These are phyloP conservation scores for Pristionchus maxplancki DNA, from an alignment of 2,888 invertebrate genomes.

Conservation along the genomic window DNA sequence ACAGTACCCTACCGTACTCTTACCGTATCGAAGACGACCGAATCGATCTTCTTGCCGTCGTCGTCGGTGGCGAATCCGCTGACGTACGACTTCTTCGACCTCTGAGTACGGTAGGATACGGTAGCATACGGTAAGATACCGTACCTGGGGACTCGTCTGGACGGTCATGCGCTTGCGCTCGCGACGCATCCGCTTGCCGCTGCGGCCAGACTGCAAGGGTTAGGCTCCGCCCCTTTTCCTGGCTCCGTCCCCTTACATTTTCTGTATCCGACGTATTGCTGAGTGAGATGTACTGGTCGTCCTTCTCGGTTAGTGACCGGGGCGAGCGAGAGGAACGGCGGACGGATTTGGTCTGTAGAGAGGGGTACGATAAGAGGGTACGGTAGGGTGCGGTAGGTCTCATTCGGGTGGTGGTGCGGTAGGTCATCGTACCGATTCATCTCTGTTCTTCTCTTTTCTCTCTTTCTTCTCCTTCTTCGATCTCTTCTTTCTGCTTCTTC, in stretches of 20 bases:
- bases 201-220: constrained; percentile 11
- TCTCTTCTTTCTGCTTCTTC: not conserved
- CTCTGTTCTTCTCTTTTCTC: not conserved
- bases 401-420: too few relatives aligned
- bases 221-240: not conserved
- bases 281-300: not conserved
- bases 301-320: not conserved
- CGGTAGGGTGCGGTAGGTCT: not conserved
- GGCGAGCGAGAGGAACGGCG: not conserved
- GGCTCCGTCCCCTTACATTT: not conserved
- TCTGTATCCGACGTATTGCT: not conserved
- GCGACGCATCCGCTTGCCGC: not conserved
- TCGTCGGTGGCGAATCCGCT: not conserved
- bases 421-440: not conserved
- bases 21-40: constrained; percentile 32
- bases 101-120: not conserved
- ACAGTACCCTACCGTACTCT: not conserved
- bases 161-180: constrained; percentile 21
- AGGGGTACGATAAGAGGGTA: not conserved
- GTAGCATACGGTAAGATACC: not conserved
- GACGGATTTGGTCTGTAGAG: not conserved
- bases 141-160: not conserved
- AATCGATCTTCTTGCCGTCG: constrained; percentile 22
- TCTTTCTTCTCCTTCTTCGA: constrained; percentile 21
- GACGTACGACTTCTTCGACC: not conserved